These are phyloP conservation scores for Apis cerana DNA, from an alignment of 1,140 invertebrate species.

Conservation along the genomic window DNA sequence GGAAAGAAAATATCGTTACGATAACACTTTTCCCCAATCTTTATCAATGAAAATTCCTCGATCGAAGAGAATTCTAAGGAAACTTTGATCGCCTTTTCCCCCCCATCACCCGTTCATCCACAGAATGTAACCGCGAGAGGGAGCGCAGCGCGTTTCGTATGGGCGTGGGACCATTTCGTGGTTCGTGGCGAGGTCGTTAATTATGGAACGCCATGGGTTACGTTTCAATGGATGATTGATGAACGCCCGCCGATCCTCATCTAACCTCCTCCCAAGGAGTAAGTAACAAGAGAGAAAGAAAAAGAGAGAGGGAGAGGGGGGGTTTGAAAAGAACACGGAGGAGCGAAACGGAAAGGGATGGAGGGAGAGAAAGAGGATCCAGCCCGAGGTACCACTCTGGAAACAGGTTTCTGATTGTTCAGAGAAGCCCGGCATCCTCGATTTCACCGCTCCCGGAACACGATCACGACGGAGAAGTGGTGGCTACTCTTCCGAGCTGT, in stretches of 20 bases:
- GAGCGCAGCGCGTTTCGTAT: conserved; percentile 51
- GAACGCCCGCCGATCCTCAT: conserved; percentile 68
- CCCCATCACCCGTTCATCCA: conserved; percentile 41
- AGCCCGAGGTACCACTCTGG: conserved; percentile 60
- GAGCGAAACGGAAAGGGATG: conserved; percentile 45
- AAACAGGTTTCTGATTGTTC: conserved; percentile 69
- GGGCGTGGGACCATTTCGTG: conserved; percentile 64
- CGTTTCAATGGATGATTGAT: conserved; percentile 76
- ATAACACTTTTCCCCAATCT: background rate
- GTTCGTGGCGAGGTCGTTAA: conserved; percentile 68
- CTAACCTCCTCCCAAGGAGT: conserved; percentile 55
- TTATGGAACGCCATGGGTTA: conserved; percentile 73
- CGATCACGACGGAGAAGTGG: conserved; percentile 24
- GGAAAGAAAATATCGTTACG: background rate
- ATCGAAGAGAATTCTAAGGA: background rate
- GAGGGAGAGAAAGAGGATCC: conserved; percentile 55
- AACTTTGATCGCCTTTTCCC: conserved; percentile 23
- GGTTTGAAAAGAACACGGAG: conserved; percentile 48
- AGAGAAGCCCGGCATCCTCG: conserved; percentile 57
- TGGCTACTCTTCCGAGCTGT: conserved; percentile 48
- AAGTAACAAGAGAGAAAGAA: conserved; percentile 6
- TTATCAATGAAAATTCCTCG: background rate
- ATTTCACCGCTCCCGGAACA: conserved; percentile 64
- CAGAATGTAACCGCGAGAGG: conserved; percentile 31
- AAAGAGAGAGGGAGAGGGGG: conserved; percentile 3